Base-by-base conservation (phyloP, 2,888 invertebrate genomes). In the Clunio marinus region DNA sequence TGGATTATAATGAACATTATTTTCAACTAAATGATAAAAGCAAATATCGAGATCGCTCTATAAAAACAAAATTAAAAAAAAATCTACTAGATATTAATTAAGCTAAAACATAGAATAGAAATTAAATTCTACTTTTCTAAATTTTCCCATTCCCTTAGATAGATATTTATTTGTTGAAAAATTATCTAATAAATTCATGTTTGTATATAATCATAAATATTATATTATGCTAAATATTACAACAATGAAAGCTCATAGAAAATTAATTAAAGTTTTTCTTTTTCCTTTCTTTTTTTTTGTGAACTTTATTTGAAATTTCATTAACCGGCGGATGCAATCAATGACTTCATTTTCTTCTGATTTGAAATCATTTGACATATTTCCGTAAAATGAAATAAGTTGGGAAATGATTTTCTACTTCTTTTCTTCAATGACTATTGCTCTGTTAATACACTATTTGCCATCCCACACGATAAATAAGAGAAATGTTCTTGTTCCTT, bases 171-270 rank as follows among this genome's bases (percentile, higher is more conserved):
- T 57, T 8, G 27, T 27, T 17, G 8, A 20, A 57, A 57, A 25
- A 57, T 57, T 57, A 57, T 57, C 57, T 57, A 57, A 25, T 57
- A 57, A 57, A 57, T 57, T 57, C 57, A 25, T 25, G 25, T 57
- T 57, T 57, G 25, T 57, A n/a, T 57, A 20, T 57, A 22, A 32
- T 32, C 5, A 32, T 32, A 32, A 32, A 57, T 57, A 57, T 57
- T 22, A 27, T 57, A 57, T 57, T 57, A 25, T 57, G 57, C 57
- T 57, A 57, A 24, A 25, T 57, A 15, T 5, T 57, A 27, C 57
- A 24, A 57, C 57, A 57, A 57, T 57, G 25, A 57, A 57, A 57
- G 57, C 57, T 57, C 57, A 57, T 57, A 25, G 25, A 57, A 57
- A 57, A 57, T 27, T 57, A 27, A 20, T n/a, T n/a, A n/a, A n/a